Base-by-base conservation (phyloP, 2,888 invertebrate genomes). In the Elmis aenea region DNA sequence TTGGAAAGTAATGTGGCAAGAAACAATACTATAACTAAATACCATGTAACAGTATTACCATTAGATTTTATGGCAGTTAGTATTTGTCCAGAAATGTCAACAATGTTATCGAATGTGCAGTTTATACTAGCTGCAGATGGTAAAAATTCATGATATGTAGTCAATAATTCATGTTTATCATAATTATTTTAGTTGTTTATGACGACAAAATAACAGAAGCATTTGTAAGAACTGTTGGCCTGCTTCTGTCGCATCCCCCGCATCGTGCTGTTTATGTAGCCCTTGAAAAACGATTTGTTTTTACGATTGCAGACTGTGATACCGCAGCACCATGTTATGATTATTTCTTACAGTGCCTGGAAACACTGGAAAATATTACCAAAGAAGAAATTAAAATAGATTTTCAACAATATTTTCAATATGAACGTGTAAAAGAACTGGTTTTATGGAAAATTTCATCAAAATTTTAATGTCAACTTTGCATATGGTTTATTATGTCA, bases 241-340 rank as follows among this genome's bases (percentile, higher is more conserved):
- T 76, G 58, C 71, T 90, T 21, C 65, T 90, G 9, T 71, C 41
- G 13, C 23, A 72, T 42, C 68, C 75, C 3, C 72, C 75, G 6
- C 55, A 56, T 13, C 83, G 81, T 61, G 74, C 70, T 1, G 66
- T 85, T 12, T 87, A 82, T 54, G 70, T 91, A 15, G 86, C 88
- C 2, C 58, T 91, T 46, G 91, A 92, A 61, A 90, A 90, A 61
- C 81, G 91, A 31, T 91, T 80, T 62, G 90, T 91, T 4, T 92
- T 91, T 58, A 89, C 89, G 0, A 64, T 86, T 46, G 76, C 79
- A 8, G 86, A 90, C 54, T 74, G 85, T 62, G 87, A 89, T 44
- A 77, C 83, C 0, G 81, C 81, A n/a, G 89, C 91, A 1, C 90
- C 90, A 0, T 89, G 89, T 69, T 91, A 85, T 57, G 89, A 89